Conservation (phyloP, 2,113 vertebrate species). For the Macquaria ambigua region DNA sequence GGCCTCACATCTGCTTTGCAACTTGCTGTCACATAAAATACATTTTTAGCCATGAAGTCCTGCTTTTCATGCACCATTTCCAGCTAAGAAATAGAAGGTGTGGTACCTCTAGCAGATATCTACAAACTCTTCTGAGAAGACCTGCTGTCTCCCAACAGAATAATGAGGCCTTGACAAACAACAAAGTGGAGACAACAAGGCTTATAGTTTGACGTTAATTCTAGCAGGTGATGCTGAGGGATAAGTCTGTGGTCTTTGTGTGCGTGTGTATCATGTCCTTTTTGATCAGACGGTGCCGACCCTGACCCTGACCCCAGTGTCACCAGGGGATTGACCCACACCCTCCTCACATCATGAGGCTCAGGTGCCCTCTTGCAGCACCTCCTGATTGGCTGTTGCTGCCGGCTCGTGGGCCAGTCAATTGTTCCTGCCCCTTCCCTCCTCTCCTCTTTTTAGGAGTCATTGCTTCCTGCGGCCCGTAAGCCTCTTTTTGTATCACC, state of each 20-base stretch:
- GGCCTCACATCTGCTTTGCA: not conserved
- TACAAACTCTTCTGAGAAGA: not conserved
- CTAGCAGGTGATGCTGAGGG: constrained; percentile 23
- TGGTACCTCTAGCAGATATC: not conserved
- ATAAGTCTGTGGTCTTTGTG: constrained; percentile 54
- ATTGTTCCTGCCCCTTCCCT: constrained; percentile 37
- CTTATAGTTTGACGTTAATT: constrained; percentile 37
- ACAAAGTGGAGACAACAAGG: constrained; percentile 25
- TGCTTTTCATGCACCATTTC: not conserved
- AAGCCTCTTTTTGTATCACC: constrained; percentile 83
- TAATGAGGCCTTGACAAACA: not conserved
- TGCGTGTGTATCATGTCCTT: constrained; percentile 47
- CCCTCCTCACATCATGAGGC: constrained; percentile 51
- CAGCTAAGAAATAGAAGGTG: not conserved
- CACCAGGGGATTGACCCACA: constrained; percentile 69
- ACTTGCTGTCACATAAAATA: not conserved
- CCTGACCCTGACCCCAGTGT: constrained; percentile 74
- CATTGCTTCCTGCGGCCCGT: constrained; percentile 77
- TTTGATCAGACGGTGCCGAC: constrained; percentile 70
- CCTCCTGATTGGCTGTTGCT: constrained; percentile 61
- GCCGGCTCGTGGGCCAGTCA: constrained; percentile 48
- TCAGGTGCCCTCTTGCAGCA: constrained; percentile 65
- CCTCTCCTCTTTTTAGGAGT: constrained; percentile 63
- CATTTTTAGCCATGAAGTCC: not conserved
- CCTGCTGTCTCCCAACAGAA: not conserved